Conservation (phyloP, 2,113 vertebrate genomes). For the Triplophysa siluroides region DNA sequence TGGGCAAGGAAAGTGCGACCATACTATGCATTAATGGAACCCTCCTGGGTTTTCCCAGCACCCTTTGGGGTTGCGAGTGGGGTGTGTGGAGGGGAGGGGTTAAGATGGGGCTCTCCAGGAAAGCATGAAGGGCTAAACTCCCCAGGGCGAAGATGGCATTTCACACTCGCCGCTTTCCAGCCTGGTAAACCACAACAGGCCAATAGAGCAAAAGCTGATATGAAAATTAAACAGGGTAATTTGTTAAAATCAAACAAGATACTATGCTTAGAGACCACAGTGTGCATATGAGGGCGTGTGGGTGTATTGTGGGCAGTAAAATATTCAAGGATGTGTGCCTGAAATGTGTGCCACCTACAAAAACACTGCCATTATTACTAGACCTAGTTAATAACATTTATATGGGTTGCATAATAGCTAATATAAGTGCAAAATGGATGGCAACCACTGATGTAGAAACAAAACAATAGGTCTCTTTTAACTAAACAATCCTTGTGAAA, state of each 20-base stretch:
- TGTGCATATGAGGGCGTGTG: slow-evolving; percentile 18
- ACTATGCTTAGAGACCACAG: slow-evolving; percentile 51
- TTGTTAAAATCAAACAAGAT: slow-evolving; percentile 58
- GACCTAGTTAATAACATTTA: slow-evolving; percentile 2
- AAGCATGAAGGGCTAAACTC: slow-evolving; percentile 30
- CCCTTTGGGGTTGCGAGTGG: slow-evolving; percentile 38
- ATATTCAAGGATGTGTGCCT: slow-evolving; percentile 36
- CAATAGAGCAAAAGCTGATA: slow-evolving; percentile 45
- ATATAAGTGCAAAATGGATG: too few relatives aligned
- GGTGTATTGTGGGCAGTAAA: slow-evolving; percentile 18
- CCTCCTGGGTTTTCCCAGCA: slow-evolving; percentile 49
- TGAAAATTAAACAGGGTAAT: slow-evolving; percentile 54
- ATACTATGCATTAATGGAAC: slow-evolving; percentile 47
- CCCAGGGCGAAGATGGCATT: slow-evolving; percentile 52
- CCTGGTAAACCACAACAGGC: slow-evolving; percentile 57
- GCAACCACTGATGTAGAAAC: too few relatives aligned
- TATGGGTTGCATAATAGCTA: too few relatives aligned
- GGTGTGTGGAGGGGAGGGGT: slow-evolving; percentile 24
- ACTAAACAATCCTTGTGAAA: too few relatives aligned
- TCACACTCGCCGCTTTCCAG: slow-evolving; percentile 42
- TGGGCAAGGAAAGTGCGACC: slow-evolving; percentile 58
- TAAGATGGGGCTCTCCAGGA: slow-evolving; percentile 26
- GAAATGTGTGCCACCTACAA: slow-evolving; percentile 2
- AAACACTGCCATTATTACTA: slow-evolving; percentile 17
- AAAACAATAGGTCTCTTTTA: too few relatives aligned